Percentiles rank a stretch among this genome's conserved stretches.
These are phyloP conservation scores for Drosophila subpulchrella DNA, from an alignment of 1,140 invertebrate genomes.

Conservation along the genomic window DNA sequence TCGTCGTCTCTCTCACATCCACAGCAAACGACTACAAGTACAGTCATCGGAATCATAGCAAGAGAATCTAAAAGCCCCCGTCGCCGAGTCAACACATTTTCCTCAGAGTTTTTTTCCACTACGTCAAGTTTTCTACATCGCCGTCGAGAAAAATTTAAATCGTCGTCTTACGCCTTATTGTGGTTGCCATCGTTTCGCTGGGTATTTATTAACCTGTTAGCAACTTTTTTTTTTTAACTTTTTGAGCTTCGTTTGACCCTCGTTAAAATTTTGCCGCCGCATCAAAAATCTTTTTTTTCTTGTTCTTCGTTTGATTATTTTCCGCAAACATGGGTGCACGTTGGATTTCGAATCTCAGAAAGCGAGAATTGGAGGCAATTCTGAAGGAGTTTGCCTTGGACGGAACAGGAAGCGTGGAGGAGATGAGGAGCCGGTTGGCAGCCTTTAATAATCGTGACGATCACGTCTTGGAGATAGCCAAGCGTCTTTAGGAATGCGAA, in stretches of 20 bases:
- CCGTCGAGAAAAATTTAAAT: no score
- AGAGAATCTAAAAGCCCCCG: no score
- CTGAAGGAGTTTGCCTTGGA: not conserved
- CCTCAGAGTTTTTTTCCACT: no score
- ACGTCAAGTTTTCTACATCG: no score
- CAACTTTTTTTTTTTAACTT: no score
- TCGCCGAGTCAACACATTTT: no score
- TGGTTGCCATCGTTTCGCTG: no score
- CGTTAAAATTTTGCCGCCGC: no score
- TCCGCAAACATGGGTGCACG: not conserved
- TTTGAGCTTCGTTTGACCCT: no score
- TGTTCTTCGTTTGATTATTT: not conserved
- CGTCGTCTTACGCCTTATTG: no score
- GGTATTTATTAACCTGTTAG: no score
- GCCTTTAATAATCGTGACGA: not conserved
- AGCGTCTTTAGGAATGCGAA: not conserved
- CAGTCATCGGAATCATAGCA: not conserved
- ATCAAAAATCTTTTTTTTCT: not conserved
- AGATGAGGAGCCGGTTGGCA: not conserved
- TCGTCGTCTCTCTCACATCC: not conserved
- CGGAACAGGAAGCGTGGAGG: not conserved
- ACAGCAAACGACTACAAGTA: not conserved
- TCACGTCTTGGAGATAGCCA: not conserved
- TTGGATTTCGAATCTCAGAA: not conserved
- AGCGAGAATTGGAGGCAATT: not conserved